Conservation (phyloP, 2,113 vertebrate genomes). For the Motacilla tschutschensis region DNA sequence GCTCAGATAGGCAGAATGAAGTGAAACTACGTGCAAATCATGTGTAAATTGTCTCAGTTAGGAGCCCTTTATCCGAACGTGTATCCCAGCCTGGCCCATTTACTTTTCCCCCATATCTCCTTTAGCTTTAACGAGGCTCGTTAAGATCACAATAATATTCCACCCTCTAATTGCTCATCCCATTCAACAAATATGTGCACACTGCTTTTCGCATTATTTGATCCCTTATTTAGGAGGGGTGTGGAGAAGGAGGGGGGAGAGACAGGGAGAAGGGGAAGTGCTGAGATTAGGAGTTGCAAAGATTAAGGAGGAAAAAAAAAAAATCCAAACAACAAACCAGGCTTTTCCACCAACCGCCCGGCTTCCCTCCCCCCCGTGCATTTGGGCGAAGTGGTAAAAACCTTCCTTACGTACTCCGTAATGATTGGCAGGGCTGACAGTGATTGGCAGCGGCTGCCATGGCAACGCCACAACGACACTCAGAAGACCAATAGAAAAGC, state of each 20-base stretch:
- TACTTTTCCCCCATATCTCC: slow-evolving; percentile 81
- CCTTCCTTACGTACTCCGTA: slow-evolving; percentile 95
- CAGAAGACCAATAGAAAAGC: slow-evolving; percentile 99
- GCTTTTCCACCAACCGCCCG: slow-evolving; percentile 37
- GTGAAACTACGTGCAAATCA: slow-evolving; percentile 77
- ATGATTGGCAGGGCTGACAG: slow-evolving; percentile 99
- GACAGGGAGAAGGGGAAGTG: slow-evolving; percentile 77
- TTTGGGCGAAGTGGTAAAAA: slow-evolving; percentile 92
- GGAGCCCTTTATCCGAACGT: slow-evolving; percentile 79
- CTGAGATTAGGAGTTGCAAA: slow-evolving; percentile 88
- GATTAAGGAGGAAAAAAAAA: slow-evolving; percentile 49
- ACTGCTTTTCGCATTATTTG: slow-evolving; percentile 84
- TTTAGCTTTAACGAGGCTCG: slow-evolving; percentile 85
- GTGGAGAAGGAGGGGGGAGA: slow-evolving; percentile 49
- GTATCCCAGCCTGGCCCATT: slow-evolving; percentile 82
- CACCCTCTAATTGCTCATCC: slow-evolving; percentile 92
- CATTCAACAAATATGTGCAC: slow-evolving; percentile 87
- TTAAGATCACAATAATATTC: slow-evolving; percentile 91
- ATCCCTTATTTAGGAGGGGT: slow-evolving; percentile 80
- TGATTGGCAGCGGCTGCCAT: slow-evolving; percentile 98
- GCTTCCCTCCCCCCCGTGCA: slow-evolving; percentile 68
- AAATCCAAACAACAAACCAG: slow-evolving; percentile 73
- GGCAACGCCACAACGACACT: slow-evolving; percentile 98
- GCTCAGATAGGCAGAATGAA: slow-evolving; percentile 80
- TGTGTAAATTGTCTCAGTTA: slow-evolving; percentile 79